Conservation (phyloP, 1,140 invertebrate species). For the Rhizoglyphus robini region DNA sequence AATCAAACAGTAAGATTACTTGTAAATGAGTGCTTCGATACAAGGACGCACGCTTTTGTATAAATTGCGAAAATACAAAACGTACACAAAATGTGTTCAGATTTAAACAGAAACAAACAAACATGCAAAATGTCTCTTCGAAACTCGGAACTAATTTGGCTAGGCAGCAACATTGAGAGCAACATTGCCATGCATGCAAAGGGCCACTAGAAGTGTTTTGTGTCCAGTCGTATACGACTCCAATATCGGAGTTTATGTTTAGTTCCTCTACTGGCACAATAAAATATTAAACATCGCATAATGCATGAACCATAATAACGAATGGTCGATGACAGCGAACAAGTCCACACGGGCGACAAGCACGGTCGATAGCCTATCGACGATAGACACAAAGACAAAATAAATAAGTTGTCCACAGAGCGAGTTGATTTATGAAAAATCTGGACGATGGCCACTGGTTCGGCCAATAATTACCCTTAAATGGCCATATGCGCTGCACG, state of each 20-base stretch:
- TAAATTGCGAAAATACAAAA: no score
- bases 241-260: no score
- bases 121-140: not conserved
- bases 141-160: no score
- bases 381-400: not conserved
- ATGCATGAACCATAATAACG: conserved; percentile 5
- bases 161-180: not conserved
- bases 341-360: not conserved
- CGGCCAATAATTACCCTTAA: no score
- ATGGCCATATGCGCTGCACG: not conserved
- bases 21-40: no score
- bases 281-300: not conserved
- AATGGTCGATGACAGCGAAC: not conserved
- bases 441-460: not conserved
- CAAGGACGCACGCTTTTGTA: no score
- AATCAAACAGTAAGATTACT: no score
- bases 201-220: no score
- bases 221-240: no score
- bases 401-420: not conserved
- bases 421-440: conserved; percentile 12
- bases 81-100: no score
- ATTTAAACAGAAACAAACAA: not conserved
- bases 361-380: no score
- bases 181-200: not conserved
- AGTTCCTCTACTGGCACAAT: no score